Base-by-base conservation (phyloP, 1,140 invertebrate genomes). In the Sycobia sp. region DNA sequence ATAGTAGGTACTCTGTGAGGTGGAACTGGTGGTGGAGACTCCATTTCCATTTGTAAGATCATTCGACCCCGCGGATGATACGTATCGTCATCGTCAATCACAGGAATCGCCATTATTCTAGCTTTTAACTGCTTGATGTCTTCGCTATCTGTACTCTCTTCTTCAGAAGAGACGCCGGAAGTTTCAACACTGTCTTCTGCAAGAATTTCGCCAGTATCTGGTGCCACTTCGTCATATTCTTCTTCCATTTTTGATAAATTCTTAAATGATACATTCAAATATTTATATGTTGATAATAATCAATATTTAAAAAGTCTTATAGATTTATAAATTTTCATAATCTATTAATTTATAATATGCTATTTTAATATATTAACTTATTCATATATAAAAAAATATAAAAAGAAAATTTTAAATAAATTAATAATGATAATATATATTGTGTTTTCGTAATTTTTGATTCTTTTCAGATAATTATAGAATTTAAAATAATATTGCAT, bases 71-170 rank as follows among this genome's bases (percentile, higher is more conserved):
- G 80, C 0, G 89, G 89, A 78, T 90, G 86, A 73, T 91, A 91
- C 0, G 88, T 90, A 38, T 86, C 85, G 62, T 89, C 86, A 54
- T 89, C 86, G 36, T 88, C 83, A 53, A 76, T 34, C 74, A 84
- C 29, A 70, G 82, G 54, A 73, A 81, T 65, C 64, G 83, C 51
- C 36, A 83, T 57, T 4, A 85, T 76, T 41, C 78, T 82, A 58
- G 81, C 83, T 81, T 81, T 87, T 69, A 81, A 83, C 65, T 76
- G 80, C 71, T 80, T 85, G 67, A 75, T 82, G 70, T 84, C 86
- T 22, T 81, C 78, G 38, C 77, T 73, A 14, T 71, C 73, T 9
- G 60, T 71, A 56, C 74, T 84, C 59, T 83, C 79, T 27, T 74
- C 79, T 67, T 82, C 78, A 5, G 79, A 83, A 14, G 82, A 83